Percentiles rank a stretch among this genome's conserved stretches.
These are phyloP conservation scores for Elysia crispata DNA, from an alignment of 2,888 invertebrate species.

Conservation along the genomic window DNA sequence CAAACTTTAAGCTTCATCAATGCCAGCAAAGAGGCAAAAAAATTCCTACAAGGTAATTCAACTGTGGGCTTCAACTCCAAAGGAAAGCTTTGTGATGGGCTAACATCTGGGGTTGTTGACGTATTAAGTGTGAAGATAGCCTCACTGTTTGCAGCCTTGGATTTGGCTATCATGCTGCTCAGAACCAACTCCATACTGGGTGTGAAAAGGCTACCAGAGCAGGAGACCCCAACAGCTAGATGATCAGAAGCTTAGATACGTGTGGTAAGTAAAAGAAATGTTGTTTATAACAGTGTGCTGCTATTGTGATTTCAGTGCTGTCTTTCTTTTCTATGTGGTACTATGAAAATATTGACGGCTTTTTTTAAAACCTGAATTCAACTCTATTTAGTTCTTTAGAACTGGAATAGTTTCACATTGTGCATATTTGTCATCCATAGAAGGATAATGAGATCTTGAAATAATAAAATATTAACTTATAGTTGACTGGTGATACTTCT, in stretches of 20 bases:
- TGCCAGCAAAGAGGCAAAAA: slow-evolving; percentile 24
- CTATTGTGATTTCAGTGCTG: too few species aligned
- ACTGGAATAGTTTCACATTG: too few species aligned
- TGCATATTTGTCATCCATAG: too few species aligned
- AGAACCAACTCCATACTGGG: slow-evolving; percentile 61
- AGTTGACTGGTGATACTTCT: too few species aligned
- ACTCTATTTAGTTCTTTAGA: too few species aligned
- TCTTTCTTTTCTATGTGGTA: too few species aligned
- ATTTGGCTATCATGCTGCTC: slow-evolving; percentile 58
- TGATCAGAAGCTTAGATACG: background rate
- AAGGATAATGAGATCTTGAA: too few species aligned
- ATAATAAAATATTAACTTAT: too few species aligned
- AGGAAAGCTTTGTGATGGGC: background rate
- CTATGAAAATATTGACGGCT: too few species aligned
- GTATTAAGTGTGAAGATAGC: slow-evolving; percentile 59
- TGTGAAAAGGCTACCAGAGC: slow-evolving; percentile 48
- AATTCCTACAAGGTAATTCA: background rate
- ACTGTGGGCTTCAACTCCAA: slow-evolving; percentile 37
- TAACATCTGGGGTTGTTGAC: slow-evolving; percentile 53
- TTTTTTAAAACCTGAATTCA: too few species aligned
- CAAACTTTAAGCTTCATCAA: slow-evolving; percentile 33
- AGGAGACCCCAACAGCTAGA: too few species aligned
- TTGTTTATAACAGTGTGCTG: too few species aligned
- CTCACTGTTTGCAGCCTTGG: slow-evolving; percentile 55
- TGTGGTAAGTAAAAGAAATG: background rate